phyloP scores from a whole-genome alignment of 2,113 vertebrate genomes.

The Elephas maximus region DNA sequence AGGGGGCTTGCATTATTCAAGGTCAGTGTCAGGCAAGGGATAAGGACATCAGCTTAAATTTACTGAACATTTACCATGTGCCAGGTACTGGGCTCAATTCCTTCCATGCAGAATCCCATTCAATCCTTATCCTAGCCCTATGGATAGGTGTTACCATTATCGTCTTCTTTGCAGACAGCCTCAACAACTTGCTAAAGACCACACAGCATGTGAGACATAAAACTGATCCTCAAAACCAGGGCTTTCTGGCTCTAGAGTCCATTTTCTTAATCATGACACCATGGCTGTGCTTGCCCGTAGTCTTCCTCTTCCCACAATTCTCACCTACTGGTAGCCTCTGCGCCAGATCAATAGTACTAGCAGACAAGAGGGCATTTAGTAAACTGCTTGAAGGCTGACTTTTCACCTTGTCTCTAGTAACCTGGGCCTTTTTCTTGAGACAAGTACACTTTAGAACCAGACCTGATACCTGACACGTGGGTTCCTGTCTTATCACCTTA shows the following conservation, averaged over 20 bases:
- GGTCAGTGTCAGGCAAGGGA: constrained; percentile 11
- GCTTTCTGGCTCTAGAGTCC: neutral
- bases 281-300: neutral
- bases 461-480: neutral
- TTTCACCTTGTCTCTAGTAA: constrained; percentile 1
- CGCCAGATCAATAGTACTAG: neutral
- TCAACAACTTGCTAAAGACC: constrained; percentile 23
- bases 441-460: neutral
- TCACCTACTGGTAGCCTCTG: neutral
- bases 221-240: neutral
- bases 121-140: neutral
- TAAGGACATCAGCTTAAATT: constrained; percentile 31
- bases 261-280: constrained; percentile 15
- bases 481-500: neutral
- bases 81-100: neutral
- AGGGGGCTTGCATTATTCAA: constrained; percentile 30
- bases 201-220: neutral
- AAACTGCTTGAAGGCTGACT: neutral
- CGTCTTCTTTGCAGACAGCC: neutral
- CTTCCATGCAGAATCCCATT: neutral
- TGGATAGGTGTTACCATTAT: neutral
- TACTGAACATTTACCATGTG: neutral
- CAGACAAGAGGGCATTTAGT: neutral
- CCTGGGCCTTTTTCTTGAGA: neutral
- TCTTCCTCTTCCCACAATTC: neutral